These are phyloP conservation scores for Oxyruncus cristatus DNA, from an alignment of 2,113 vertebrate species.

Conservation along the genomic window DNA sequence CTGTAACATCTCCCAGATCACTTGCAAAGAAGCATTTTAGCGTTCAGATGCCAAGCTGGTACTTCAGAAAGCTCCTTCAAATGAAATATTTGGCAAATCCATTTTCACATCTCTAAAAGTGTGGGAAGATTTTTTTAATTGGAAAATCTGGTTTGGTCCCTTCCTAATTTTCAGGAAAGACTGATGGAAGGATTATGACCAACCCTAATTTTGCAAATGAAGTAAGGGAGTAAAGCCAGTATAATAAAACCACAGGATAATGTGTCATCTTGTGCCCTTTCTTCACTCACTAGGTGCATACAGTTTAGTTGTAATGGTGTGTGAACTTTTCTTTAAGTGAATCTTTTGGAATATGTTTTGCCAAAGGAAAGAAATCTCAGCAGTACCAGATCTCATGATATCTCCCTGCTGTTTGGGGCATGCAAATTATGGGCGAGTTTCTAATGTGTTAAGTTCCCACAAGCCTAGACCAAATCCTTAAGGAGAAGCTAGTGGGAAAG, in stretches of 20 bases:
- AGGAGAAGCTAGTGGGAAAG: constrained; percentile 42
- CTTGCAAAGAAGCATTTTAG: background rate
- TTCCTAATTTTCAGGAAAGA: constrained; percentile 55
- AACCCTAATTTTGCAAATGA: constrained; percentile 62
- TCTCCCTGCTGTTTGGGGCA: constrained; percentile 43
- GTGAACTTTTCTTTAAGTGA: constrained; percentile 33
- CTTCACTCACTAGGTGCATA: background rate
- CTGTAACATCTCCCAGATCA: background rate
- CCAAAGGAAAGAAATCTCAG: constrained; percentile 44
- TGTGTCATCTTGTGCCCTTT: constrained; percentile 33
- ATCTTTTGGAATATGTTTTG: constrained; percentile 47
- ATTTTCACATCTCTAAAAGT: constrained; percentile 43
- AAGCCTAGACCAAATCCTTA: constrained; percentile 45
- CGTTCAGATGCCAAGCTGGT: background rate
- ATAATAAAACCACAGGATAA: constrained; percentile 36
- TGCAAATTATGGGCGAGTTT: constrained; percentile 52
- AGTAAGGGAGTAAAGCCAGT: constrained; percentile 14
- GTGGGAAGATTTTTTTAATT: constrained; percentile 56
- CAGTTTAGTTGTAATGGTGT: constrained; percentile 33
- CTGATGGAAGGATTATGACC: constrained; percentile 49
- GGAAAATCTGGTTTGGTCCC: constrained; percentile 35
- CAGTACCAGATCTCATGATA: constrained; percentile 51
- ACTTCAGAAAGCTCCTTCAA: background rate
- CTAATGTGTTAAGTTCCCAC: constrained; percentile 41
- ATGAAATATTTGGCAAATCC: background rate